These are phyloP conservation scores for Pseudochirops cupreus DNA, from an alignment of 2,797 vertebrate genomes.

Conservation along the genomic window DNA sequence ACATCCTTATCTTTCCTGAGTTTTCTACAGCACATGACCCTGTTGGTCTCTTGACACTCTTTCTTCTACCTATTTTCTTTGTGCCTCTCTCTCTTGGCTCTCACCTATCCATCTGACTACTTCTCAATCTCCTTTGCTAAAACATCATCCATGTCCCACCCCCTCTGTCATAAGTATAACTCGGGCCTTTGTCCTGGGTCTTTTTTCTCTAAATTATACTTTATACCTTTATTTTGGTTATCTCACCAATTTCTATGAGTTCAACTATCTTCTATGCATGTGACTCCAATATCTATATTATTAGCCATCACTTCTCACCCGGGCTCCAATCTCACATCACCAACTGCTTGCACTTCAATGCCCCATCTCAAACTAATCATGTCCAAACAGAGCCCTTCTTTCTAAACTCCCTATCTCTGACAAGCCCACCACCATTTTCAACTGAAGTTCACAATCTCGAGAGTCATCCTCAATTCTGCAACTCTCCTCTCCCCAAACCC, in stretches of 20 bases:
- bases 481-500: background rate
- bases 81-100: background rate
- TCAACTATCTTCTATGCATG: background rate
- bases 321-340: background rate
- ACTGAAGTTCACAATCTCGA: background rate
- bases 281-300: background rate
- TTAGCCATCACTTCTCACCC: background rate
- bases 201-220: background rate
- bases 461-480: background rate
- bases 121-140: background rate
- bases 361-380: background rate
- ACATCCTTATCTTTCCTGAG: background rate
- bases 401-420: background rate
- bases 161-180: background rate
- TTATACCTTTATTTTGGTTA: background rate
- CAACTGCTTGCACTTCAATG: background rate
- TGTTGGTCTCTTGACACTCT: too few species aligned
- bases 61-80: too few species aligned
- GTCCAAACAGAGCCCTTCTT: background rate
- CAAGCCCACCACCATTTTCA: background rate
- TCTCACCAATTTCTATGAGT: background rate
- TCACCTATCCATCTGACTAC: background rate
- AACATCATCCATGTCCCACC: background rate
- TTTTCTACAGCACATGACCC: background rate
- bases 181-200: background rate